phyloP scores from a whole-genome alignment of 2,888 invertebrate genomes.

The Lycocerus yunnanus region DNA sequence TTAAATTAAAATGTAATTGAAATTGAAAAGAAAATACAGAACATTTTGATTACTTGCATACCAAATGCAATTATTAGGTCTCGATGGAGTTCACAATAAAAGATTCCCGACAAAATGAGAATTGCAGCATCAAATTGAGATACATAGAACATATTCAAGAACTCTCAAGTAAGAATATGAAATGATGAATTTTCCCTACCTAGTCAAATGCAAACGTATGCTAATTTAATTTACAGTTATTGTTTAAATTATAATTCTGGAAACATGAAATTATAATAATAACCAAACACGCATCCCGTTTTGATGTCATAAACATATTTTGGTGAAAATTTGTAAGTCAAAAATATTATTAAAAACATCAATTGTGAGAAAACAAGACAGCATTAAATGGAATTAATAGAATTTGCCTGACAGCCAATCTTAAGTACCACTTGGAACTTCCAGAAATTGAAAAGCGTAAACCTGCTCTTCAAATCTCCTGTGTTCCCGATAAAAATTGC shows the following conservation, averaged over 20 bases:
- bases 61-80: background rate
- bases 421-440: slow-evolving; percentile 11
- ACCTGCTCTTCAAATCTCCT: slow-evolving; percentile 6
- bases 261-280: background rate
- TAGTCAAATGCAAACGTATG: background rate
- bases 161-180: background rate
- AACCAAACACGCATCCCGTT: background rate
- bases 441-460: slow-evolving; percentile 4
- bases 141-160: too few species aligned
- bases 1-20: background rate
- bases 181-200: background rate
- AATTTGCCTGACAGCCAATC: slow-evolving; percentile 16
- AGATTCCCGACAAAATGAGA: background rate
- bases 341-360: background rate
- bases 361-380: background rate
- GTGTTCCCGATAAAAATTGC: background rate
- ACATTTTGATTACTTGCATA: background rate
- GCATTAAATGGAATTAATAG: slow-evolving; percentile 11
- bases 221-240: background rate
- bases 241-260: background rate
- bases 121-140: background rate
- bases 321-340: background rate
- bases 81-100: background rate
- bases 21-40: background rate
- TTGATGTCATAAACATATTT: background rate